A percentile compares a stretch with the other conserved stretches of the same genome.
Evolutionary conservation across 2,797 vertebrate genomes (phyloP).

Genomic region (Sternotherus odoratus): DNA sequence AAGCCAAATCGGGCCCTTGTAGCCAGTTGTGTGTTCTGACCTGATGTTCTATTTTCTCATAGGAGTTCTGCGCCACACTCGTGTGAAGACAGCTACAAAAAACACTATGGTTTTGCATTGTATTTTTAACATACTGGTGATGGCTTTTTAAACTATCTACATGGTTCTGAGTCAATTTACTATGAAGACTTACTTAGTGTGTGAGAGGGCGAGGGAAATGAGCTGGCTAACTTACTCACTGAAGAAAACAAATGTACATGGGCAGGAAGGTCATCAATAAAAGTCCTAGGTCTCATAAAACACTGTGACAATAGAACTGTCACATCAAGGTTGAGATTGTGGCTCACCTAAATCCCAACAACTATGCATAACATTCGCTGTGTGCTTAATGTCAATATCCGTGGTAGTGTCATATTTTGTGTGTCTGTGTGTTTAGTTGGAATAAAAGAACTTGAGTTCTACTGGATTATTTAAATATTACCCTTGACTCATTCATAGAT

Average conservation of each 20-base stretch:
- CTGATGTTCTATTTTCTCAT: neutral
- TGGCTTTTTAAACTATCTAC: neutral
- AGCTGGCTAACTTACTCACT: neutral
- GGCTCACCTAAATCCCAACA: too few species aligned
- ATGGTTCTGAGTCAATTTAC: neutral
- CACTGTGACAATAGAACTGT: neutral
- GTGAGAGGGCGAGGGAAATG: neutral
- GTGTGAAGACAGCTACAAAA: neutral
- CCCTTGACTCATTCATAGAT: neutral
- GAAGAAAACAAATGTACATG: slow-evolving; percentile 3
- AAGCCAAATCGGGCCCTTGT: rapidly evolving
- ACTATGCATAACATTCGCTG: neutral
- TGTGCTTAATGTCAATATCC: neutral
- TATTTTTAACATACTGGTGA: neutral
- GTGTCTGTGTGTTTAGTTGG: neutral
- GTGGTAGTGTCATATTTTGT: neutral
- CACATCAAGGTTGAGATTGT: neutral
- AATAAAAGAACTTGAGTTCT: slow-evolving; percentile 7
- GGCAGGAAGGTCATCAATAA: slow-evolving; percentile 32
- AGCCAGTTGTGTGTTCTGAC: neutral
- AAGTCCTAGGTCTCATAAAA: neutral
- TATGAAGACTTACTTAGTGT: neutral
- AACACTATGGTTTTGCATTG: neutral
- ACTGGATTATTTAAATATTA: slow-evolving; percentile 34
- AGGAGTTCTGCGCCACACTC: neutral